Evolutionary conservation across 2,113 vertebrate species (phyloP), one percentile per base, ranked within the genome.

Genomic region (Smithornis capensis): DNA sequence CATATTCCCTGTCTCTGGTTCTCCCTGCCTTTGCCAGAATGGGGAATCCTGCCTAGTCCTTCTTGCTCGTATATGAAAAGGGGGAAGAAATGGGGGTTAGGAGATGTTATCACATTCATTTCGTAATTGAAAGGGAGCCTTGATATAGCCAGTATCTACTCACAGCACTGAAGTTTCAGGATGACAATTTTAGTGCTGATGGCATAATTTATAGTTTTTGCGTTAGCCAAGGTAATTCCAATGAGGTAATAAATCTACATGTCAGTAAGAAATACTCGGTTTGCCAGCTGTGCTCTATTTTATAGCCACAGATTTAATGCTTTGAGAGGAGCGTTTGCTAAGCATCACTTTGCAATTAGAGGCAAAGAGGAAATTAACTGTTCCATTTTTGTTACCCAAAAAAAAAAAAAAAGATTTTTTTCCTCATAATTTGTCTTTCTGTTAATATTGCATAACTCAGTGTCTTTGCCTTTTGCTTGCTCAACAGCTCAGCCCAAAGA

Each of bases 281-380:
- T 91, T 95, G 83, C 83, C 94, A 93, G 57, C 87, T 96, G 94
- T 84, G 81, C 81, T 88, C 52, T 70, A 29, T 89, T 97, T 97
- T 94, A 80, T 44, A 88, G 76, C 52, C 25, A 49, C 65, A 70
- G 56, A 42, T 95, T 96, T 87, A 92, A 90, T 15, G 4, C 56
- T 94, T 95, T 71, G 52, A 83, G 53, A 76, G 49, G 25, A 80
- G 44, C 5, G 1, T 60, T 97, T 76, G 24, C 53, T 78, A 75
- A 88, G 83, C 53, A 82, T 68, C 4, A 4, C 79, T 93, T 95
- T 38, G 64, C 55, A 55, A 55, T 90, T 78, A 78, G 67, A 87
- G 37, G 21, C 65, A 73, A 55, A 79, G 67, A 87, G 38, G 60
- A 94, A 96, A 95, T 85, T 13, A 90, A 56, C 77, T 80, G 29